These are phyloP conservation scores for Dexiosoma caninum DNA, from an alignment of 2,888 invertebrate genomes.

Conservation along the genomic window DNA sequence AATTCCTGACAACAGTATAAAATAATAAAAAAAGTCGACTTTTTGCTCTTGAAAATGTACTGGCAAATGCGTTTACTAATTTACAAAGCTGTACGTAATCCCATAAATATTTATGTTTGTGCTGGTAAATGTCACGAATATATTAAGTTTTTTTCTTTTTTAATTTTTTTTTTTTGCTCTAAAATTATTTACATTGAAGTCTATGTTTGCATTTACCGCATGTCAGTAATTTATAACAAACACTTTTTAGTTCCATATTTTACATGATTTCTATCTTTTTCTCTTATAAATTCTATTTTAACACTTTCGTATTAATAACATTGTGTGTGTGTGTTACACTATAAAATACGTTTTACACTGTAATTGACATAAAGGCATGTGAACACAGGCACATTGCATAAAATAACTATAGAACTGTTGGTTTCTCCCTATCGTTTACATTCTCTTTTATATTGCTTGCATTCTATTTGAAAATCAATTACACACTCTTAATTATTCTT, in stretches of 20 bases:
- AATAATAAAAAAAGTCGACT: too few relatives aligned
- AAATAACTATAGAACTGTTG: too few relatives aligned
- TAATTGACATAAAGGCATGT: not conserved
- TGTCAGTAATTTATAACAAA: conserved; percentile 7
- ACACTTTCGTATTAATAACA: not conserved
- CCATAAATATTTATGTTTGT: not conserved
- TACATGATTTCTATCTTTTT: not conserved
- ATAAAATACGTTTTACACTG: not conserved
- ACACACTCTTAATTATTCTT: too few relatives aligned
- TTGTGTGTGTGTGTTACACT: not conserved
- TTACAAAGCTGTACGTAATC: not conserved
- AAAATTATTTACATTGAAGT: not conserved
- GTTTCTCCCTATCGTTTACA: too few relatives aligned
- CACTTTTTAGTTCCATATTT: not conserved
- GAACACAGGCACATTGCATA: too few relatives aligned
- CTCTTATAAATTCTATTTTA: not conserved
- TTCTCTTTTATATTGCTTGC: too few relatives aligned
- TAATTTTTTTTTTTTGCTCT: too few relatives aligned
- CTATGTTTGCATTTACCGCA: not conserved
- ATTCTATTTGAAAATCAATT: too few relatives aligned
- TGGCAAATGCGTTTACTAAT: not conserved
- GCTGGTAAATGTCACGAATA: not conserved
- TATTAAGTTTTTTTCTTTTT: not conserved
- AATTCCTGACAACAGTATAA: not conserved
- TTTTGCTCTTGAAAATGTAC: not conserved